Evolutionary conservation across 2,113 vertebrate genomes (phyloP).

Genomic region (Microcebus tavaratra): DNA sequence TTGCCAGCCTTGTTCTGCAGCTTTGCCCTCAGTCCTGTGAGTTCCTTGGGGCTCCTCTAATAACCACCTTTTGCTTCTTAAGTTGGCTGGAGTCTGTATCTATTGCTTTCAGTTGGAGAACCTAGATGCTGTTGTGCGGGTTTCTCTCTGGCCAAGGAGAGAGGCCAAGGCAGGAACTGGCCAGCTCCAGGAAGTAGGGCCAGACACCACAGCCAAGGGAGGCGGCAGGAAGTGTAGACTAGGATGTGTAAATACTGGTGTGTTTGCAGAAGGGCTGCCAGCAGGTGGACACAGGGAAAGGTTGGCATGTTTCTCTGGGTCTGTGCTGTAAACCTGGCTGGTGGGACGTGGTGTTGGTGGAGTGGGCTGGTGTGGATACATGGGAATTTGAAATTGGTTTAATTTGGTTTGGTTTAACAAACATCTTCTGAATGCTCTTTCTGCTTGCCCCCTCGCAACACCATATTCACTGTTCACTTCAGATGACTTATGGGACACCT

Average conservation of each 20-base stretch:
- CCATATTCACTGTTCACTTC: background rate
- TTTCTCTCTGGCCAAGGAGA: background rate
- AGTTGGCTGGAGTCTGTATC: background rate
- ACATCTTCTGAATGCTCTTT: background rate
- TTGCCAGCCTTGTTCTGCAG: background rate
- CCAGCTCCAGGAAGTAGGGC: background rate
- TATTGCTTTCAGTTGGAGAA: background rate
- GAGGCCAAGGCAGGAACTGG: background rate
- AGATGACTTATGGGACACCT: background rate
- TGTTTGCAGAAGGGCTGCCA: conserved; percentile 11
- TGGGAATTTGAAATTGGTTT: background rate
- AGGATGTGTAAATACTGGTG: background rate
- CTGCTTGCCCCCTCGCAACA: background rate
- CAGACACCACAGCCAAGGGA: background rate
- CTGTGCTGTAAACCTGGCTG: background rate
- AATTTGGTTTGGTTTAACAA: background rate
- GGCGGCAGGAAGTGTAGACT: background rate
- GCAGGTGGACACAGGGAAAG: background rate
- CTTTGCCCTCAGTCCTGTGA: background rate
- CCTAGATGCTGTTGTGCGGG: background rate
- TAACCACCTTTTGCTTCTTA: background rate
- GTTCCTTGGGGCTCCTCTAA: background rate
- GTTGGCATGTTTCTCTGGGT: background rate
- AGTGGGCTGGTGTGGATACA: background rate
- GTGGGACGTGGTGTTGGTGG: background rate